Evolutionary conservation across 2,888 invertebrate genomes (phyloP).

Genomic region (Nomada hirtipes): DNA sequence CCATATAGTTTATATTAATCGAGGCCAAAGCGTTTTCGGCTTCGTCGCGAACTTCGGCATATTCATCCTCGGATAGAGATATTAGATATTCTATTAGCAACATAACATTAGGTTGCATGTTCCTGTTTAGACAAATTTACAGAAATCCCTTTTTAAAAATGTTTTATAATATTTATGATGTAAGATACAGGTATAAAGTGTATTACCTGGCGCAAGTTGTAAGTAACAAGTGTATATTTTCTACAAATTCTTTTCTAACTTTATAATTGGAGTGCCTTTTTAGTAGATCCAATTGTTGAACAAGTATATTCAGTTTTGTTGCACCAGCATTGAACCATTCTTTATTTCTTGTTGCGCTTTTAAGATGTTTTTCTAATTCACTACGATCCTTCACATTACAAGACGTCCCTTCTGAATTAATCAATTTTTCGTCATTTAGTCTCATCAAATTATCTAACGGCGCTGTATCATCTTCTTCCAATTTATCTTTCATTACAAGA

Average conservation of each 20-base stretch:
- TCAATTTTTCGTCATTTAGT: conserved; percentile 70
- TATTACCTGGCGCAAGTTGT: conserved; percentile 86
- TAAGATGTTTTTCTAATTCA: conserved; percentile 82
- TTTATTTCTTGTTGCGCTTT: conserved; percentile 83
- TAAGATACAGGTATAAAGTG: conserved; percentile 1
- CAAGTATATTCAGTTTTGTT: conserved; percentile 85
- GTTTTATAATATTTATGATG: conserved; percentile 36
- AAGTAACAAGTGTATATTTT: conserved; percentile 86
- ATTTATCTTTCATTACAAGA: conserved; percentile 84
- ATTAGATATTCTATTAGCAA: conserved; percentile 89
- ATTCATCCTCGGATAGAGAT: conserved; percentile 88
- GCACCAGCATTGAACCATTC: conserved; percentile 87
- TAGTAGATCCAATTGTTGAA: conserved; percentile 85
- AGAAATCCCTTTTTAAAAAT: conserved; percentile 29
- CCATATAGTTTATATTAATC: conserved; percentile 84
- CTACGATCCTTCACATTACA: conserved; percentile 74
- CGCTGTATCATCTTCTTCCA: conserved; percentile 58
- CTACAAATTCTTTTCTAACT: conserved; percentile 88
- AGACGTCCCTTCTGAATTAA: conserved; percentile 63
- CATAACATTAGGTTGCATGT: conserved; percentile 87
- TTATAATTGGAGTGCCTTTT: conserved; percentile 87
- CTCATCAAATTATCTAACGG: conserved; percentile 53
- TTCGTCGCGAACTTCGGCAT: conserved; percentile 84
- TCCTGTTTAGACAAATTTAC: conserved; percentile 81
- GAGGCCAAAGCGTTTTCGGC: conserved; percentile 82